A percentile compares a stretch with the other conserved stretches of the same genome.
phyloP scores from a whole-genome alignment of 2,113 vertebrate species.

The Marmota monax region DNA sequence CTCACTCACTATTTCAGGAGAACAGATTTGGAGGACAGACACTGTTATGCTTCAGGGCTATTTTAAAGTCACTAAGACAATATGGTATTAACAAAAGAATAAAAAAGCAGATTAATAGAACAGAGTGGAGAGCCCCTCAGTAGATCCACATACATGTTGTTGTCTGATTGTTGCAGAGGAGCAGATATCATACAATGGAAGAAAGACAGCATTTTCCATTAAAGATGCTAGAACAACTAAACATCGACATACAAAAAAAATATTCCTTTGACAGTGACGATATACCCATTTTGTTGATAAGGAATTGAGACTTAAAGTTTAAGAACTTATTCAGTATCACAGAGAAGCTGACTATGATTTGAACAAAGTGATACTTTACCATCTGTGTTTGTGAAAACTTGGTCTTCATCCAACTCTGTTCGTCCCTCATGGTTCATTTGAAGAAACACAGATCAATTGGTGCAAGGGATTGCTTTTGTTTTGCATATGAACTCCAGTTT shows the following conservation, averaged over 20 bases:
- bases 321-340: neutral
- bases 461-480: neutral
- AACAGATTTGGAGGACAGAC: too few relatives aligned
- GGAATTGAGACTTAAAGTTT: neutral
- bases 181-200: too few relatives aligned
- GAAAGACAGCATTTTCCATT: too few relatives aligned
- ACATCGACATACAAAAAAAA: neutral
- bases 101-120: too few relatives aligned
- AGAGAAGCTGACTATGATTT: neutral
- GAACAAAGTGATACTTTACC: neutral
- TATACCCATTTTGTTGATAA: neutral
- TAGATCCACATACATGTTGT: too few relatives aligned
- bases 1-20: too few relatives aligned
- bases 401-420: neutral
- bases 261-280: neutral
- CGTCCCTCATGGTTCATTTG: neutral
- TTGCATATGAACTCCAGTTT: neutral
- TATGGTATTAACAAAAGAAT: too few relatives aligned
- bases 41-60: too few relatives aligned
- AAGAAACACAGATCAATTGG: constrained; percentile 3
- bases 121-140: too few relatives aligned
- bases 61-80: too few relatives aligned
- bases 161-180: too few relatives aligned
- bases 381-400: constrained; percentile 2
- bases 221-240: too few relatives aligned